These are phyloP conservation scores for Augochlorella aurata DNA, from an alignment of 2,888 invertebrate species.

Conservation along the genomic window DNA sequence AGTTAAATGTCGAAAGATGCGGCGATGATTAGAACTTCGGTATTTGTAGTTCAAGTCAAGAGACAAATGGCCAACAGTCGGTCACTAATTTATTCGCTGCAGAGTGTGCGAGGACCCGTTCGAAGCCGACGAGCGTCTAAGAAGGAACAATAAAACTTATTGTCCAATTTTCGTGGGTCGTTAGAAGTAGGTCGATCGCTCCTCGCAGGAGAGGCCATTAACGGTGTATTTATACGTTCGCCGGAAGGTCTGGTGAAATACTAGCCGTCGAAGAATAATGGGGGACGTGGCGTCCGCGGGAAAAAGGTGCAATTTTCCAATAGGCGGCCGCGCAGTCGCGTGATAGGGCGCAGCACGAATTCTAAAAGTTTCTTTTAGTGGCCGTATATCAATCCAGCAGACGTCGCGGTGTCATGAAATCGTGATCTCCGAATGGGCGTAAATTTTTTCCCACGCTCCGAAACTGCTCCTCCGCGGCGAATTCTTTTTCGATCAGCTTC, in stretches of 20 bases:
- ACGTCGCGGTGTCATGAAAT: constrained; percentile 65
- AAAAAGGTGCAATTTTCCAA: constrained; percentile 52
- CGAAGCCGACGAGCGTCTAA: constrained; percentile 23
- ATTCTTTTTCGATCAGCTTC: constrained; percentile 57
- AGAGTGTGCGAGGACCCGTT: not conserved
- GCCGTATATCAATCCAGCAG: constrained; percentile 60
- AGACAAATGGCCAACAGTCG: not conserved
- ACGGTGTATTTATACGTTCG: constrained; percentile 60
- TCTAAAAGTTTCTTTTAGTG: constrained; percentile 58
- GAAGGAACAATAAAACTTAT: constrained; percentile 26
- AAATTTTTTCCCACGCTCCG: constrained; percentile 49
- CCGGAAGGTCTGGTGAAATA: constrained; percentile 51
- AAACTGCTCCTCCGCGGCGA: constrained; percentile 35
- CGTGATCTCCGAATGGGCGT: constrained; percentile 68
- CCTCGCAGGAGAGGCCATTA: constrained; percentile 55
- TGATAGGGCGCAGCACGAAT: constrained; percentile 27
- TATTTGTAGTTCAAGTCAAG: too few species aligned
- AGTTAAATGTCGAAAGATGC: too few species aligned
- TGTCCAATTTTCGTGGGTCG: constrained; percentile 43
- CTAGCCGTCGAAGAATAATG: constrained; percentile 52
- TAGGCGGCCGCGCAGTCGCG: constrained; percentile 46
- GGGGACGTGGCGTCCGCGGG: constrained; percentile 25
- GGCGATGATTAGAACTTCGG: too few species aligned
- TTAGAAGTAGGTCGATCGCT: constrained; percentile 58
- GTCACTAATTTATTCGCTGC: not conserved